Conservation (phyloP, 1,140 invertebrate species). For the Drosophila insularis region DNA sequence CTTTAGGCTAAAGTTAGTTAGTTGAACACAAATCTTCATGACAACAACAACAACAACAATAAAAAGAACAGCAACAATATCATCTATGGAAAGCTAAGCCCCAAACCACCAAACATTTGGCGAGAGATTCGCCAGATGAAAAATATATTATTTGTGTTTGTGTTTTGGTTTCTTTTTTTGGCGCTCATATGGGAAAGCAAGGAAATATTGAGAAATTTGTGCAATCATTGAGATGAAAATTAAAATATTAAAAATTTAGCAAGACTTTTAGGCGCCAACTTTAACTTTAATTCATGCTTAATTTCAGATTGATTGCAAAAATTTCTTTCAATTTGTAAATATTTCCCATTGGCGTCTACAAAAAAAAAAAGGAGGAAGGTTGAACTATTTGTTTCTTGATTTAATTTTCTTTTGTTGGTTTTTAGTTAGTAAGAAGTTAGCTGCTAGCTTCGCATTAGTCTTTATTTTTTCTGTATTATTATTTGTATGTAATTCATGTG, state of each 20-base stretch:
- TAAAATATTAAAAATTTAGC: too few species aligned
- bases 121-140: constrained; percentile 11
- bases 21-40: constrained; percentile 73
- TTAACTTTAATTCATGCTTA: neutral
- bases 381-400: constrained; percentile 24
- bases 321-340: constrained; percentile 1
- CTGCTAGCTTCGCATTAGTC: constrained; percentile 70
- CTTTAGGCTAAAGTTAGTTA: constrained; percentile 70
- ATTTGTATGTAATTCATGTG: constrained; percentile 38
- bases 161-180: constrained; percentile 19
- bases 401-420: constrained; percentile 28
- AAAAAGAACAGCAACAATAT: constrained; percentile 41
- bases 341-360: constrained; percentile 46
- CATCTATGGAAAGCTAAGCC: constrained; percentile 70
- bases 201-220: constrained; percentile 20
- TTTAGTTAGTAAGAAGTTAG: constrained; percentile 69
- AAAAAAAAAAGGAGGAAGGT: neutral
- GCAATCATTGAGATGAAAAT: neutral
- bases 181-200: constrained; percentile 33
- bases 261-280: neutral
- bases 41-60: constrained; percentile 40
- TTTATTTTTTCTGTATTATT: constrained; percentile 51
- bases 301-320: constrained; percentile 39
- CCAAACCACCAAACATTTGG: constrained; percentile 76
- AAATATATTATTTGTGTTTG: constrained; percentile 35